Evolutionary conservation across 2,797 vertebrate genomes (phyloP).

Genomic region (Heteromormyrus szaboi): DNA sequence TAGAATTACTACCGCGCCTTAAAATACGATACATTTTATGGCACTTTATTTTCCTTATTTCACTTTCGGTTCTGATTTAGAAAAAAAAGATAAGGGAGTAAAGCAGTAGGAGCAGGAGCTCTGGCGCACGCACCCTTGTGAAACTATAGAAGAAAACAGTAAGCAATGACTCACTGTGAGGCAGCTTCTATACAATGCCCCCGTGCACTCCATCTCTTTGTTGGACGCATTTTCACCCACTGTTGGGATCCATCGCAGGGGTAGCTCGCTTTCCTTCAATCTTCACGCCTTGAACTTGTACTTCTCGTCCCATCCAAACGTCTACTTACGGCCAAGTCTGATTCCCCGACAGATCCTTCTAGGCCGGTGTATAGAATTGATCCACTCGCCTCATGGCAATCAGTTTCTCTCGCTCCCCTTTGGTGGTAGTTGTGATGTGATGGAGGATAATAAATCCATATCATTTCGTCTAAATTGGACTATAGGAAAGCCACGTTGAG

Average conservation of each 20-base stretch:
- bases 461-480: not conserved
- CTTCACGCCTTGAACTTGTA: not conserved
- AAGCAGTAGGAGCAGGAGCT: not conserved
- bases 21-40: not conserved
- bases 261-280: not conserved
- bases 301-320: not conserved
- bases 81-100: not conserved
- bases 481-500: not conserved
- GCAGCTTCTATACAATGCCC: slow-evolving; percentile 15
- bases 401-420: slow-evolving; percentile 6
- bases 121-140: not conserved
- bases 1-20: not conserved
- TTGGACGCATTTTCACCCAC: slow-evolving; percentile 11
- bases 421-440: not conserved
- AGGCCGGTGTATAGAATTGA: not conserved
- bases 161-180: not conserved
- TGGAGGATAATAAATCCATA: slow-evolving; percentile 8
- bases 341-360: not conserved
- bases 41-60: slow-evolving; percentile 12
- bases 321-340: not conserved
- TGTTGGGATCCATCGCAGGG: not conserved
- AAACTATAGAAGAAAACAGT: not conserved
- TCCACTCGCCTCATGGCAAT: slow-evolving; percentile 11
- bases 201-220: slow-evolving; percentile 13
- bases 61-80: slow-evolving; percentile 24